A percentile compares a stretch with the other conserved stretches of the same genome.
These are phyloP conservation scores for Coturnix japonica DNA, from an alignment of 2,113 vertebrate genomes.

Conservation along the genomic window DNA sequence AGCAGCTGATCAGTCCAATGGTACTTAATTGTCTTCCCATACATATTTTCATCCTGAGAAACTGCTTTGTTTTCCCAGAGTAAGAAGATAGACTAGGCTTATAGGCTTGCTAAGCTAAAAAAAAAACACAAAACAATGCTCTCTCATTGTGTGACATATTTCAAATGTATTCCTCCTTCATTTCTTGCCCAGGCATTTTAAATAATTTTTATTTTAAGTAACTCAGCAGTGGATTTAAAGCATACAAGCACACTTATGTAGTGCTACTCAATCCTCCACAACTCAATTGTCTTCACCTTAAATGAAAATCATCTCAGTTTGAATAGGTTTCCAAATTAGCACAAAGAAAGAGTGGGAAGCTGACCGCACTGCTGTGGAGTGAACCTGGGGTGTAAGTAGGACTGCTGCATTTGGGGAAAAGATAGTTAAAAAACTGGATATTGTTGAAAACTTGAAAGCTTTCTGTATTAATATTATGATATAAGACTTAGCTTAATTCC, in stretches of 20 bases:
- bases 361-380: not conserved
- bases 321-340: not conserved
- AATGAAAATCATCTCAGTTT: not conserved
- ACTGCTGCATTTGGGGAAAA: not conserved
- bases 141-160: not conserved
- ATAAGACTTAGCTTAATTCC: constrained; percentile 23
- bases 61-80: not conserved
- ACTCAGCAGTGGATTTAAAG: not conserved
- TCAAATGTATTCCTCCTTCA: not conserved
- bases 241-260: not conserved
- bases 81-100: not conserved
- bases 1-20: not conserved
- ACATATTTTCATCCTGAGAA: not conserved
- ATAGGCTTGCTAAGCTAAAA: not conserved
- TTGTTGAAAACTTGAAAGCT: not conserved
- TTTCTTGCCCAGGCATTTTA: not conserved
- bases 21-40: not conserved
- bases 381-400: not conserved
- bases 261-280: not conserved
- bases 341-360: not conserved
- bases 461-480: not conserved
- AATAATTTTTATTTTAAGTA: not conserved
- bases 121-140: not conserved
- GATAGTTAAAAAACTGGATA: not conserved
- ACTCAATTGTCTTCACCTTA: not conserved